These are phyloP conservation scores for Ceryle rudis DNA, from an alignment of 2,797 vertebrate genomes.

Conservation along the genomic window DNA sequence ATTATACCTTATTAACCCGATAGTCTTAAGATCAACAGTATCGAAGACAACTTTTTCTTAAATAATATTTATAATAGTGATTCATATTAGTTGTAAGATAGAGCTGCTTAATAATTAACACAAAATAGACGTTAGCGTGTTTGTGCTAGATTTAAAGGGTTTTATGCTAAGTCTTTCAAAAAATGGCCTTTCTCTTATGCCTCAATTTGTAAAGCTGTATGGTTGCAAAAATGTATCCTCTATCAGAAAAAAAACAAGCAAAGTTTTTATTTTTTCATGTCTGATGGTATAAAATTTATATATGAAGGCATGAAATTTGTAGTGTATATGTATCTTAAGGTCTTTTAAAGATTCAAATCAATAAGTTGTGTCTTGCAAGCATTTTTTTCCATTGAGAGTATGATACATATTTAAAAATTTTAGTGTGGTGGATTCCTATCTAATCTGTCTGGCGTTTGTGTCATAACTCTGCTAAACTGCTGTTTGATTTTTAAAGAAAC, in stretches of 20 bases:
- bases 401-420: background rate
- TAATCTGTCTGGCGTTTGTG: background rate
- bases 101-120: background rate
- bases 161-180: background rate
- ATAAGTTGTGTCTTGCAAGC: background rate
- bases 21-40: background rate
- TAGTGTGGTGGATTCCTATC: background rate
- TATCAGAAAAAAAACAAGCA: background rate
- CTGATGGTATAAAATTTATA: background rate
- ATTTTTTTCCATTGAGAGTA: background rate
- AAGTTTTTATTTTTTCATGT: background rate
- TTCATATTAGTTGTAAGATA: background rate
- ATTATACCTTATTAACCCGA: slow-evolving; percentile 1
- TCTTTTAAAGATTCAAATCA: background rate
- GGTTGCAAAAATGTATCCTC: background rate
- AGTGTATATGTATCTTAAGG: background rate
- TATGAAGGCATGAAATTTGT: background rate
- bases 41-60: background rate
- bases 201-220: background rate
- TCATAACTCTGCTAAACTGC: background rate
- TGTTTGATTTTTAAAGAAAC: background rate
- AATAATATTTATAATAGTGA: background rate
- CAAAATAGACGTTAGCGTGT: background rate
- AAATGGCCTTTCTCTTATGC: background rate
- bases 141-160: background rate